These are phyloP conservation scores for Pluvianellus socialis DNA, from an alignment of 2,113 vertebrate genomes.

Conservation along the genomic window DNA sequence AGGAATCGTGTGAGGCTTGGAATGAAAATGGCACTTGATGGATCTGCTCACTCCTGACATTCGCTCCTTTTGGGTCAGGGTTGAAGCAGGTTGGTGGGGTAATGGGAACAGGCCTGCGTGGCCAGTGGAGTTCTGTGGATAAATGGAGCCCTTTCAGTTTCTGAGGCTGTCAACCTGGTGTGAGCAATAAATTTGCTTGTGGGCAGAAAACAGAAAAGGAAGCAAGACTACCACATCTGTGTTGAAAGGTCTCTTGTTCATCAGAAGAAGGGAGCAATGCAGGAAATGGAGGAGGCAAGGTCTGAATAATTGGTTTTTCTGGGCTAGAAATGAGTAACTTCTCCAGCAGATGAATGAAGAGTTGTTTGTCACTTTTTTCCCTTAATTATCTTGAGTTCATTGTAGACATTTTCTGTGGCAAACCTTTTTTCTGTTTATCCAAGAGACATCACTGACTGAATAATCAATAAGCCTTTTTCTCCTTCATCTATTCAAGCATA, in stretches of 20 bases:
- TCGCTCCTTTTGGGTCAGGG: neutral
- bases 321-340: conserved; percentile 21
- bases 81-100: neutral
- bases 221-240: conserved; percentile 17
- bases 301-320: conserved; percentile 44
- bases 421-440: conserved; percentile 59
- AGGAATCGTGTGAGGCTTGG: neutral
- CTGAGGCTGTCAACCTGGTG: neutral
- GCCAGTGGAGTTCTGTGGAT: neutral
- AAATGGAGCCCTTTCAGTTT: conserved; percentile 28
- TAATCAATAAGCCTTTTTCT: conserved; percentile 57
- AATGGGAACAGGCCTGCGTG: neutral
- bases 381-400: conserved; percentile 55
- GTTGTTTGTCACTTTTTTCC: neutral
- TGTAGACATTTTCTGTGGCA: conserved; percentile 49
- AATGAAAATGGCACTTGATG: neutral
- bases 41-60: neutral
- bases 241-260: conserved; percentile 56
- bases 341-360: conserved; percentile 23
- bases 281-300: conserved; percentile 33
- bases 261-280: conserved; percentile 44
- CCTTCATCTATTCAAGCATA: conserved; percentile 54
- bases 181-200: conserved; percentile 30
- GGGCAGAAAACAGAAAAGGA: conserved; percentile 43
- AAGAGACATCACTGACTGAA: conserved; percentile 52